Base-by-base conservation (phyloP, 2,888 invertebrate species). In the Leucania comma region DNA sequence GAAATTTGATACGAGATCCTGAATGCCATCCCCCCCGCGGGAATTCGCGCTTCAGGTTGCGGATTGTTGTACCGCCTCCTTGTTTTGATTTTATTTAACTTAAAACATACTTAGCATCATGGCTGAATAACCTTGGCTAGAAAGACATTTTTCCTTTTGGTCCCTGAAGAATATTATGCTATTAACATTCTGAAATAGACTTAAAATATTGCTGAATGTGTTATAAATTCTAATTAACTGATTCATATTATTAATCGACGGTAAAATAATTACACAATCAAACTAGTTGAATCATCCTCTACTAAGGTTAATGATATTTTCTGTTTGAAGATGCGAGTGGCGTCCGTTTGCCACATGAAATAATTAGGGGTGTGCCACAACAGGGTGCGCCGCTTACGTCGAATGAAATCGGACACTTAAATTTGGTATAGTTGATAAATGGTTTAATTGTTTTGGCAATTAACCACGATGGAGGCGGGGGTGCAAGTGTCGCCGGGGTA, bases 381-480 rank as follows among this genome's bases (percentile, higher is more conserved):
- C 70, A 53, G 84, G 80, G 84, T 75, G 85, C 85, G 81, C 81
- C 82, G 89, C 81, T 80, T 78, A 81, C 80, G 83, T 81, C 85
- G 79, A 85, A 80, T 86, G 87, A 79, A 87, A 87, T 83, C 86
- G 85, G 87, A 88, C 89, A 87, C 88, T 91, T 89, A 90, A 89
- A 90, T 88, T 90, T 88, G 87, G 83, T 89, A 86, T 88, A 88
- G 91, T 90, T 90, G 91, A 91, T 90, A 90, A 91, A 93, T 90
- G 92, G 91, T 92, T 90, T 93, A 94, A 94, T 93, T 93, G 93
- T 93, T 93, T 92, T 90, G 90, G 92, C 93, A 93, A 93, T 93
- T 93, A 93, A 89, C 90, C 86, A 73, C 65, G 81, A 72, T 64
- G 82, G 78, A 77, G 74, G 60, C 46, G 69, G 62, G 62, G 70